A percentile compares a stretch with the other conserved stretches of the same genome.
Conservation (phyloP, 2,888 invertebrate species). For the Ditula angustiorana region DNA sequence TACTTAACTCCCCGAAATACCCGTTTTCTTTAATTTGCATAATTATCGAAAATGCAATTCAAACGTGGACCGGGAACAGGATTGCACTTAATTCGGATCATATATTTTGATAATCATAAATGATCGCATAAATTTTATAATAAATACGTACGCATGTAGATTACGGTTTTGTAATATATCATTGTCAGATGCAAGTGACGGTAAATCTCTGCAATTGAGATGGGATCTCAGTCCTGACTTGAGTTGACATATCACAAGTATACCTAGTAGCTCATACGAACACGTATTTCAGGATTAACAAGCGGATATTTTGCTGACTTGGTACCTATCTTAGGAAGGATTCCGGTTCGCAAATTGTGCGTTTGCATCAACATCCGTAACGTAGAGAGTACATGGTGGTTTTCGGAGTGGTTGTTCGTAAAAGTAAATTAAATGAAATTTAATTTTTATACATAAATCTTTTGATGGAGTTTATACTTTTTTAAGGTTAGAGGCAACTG, state of each 20-base stretch:
- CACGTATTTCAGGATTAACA: conserved; percentile 59
- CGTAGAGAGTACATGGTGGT: not conserved
- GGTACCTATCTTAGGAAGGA: conserved; percentile 22
- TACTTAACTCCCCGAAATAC: conserved; percentile 25
- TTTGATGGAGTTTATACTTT: too few species aligned
- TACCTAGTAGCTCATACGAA: conserved; percentile 47
- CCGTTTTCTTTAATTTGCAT: conserved; percentile 29
- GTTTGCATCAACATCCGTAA: not conserved
- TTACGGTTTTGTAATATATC: conserved; percentile 44
- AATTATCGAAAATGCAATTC: conserved; percentile 44
- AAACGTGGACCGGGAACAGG: conserved; percentile 51
- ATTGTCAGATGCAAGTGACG: conserved; percentile 55
- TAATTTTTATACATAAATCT: too few species aligned
- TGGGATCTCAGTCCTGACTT: conserved; percentile 50
- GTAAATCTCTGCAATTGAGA: conserved; percentile 51
- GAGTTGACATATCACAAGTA: conserved; percentile 38
- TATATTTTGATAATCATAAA: conserved; percentile 17
- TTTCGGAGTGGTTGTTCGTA: too few species aligned
- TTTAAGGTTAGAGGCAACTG: too few species aligned
- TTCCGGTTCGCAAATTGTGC: conserved; percentile 17
- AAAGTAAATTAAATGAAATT: too few species aligned
- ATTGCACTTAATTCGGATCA: conserved; percentile 40
- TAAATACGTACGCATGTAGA: conserved; percentile 12
- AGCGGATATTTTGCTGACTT: conserved; percentile 40
- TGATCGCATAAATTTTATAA: conserved; percentile 7